Evolutionary conservation across 2,888 invertebrate genomes (phyloP), one percentile per base, ranked within the genome.

Genomic region (Strigamia maritima): DNA sequence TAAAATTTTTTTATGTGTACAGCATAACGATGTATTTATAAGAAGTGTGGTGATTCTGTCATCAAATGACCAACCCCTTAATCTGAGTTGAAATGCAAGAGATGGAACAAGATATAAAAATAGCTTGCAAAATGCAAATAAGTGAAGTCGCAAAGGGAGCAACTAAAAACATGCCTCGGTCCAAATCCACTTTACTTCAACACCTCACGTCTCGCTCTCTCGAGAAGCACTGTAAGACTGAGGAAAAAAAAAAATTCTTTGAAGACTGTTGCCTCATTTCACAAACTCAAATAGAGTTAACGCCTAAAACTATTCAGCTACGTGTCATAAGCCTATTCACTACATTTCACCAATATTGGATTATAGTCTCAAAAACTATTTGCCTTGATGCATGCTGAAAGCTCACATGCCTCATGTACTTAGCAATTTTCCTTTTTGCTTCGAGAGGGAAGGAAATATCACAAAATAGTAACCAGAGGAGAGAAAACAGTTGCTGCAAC

Each of bases 241-340:
- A 16, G 16, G 6, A 14, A 16, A 12, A 44, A 44, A 16, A 60
- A 60, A 60, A 60, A 60, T 24, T n/a, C 60, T 60, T 60, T 60
- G 7, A 60, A 60, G 19, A 60, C 60, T 60, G 22, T 22, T 22
- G 60, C 60, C 60, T 60, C 60, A 60, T 60, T 60, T 60, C 60
- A 60, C 60, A 60, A 19, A 24, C 24, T 60, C 19, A 19, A 60
- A 44, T 44, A 16, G 40, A 44, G 40, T 60, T 60, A 60, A 4
- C 19, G 60, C 60, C 60, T 60, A 60, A 60, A 60, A 60, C 60
- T 60, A 19, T 54, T 60, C 24, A 60, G 60, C 60, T 10, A 60
- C 60, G 60, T 60, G 60, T 60, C 60, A 60, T 60, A 60, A 60
- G 60, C 60, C 24, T 60, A 60, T 60, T 60, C 60, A 60, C 60